Evolutionary conservation across 2,113 vertebrate genomes (phyloP), one percentile per base, ranked within the genome.

Genomic region (Urocitellus parryii): DNA sequence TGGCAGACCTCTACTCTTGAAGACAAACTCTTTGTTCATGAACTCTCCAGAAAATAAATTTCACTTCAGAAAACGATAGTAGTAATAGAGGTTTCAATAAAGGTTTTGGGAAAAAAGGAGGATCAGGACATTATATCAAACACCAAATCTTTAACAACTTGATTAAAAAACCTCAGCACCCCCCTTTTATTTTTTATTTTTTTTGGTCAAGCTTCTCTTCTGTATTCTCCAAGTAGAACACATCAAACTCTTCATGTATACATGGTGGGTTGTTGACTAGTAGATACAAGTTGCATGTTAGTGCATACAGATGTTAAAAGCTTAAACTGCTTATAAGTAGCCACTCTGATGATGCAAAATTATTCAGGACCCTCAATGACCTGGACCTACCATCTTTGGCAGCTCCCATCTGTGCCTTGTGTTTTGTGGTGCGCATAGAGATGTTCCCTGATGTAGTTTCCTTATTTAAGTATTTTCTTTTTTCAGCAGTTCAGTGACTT

Each of bases 121-220:
- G 14, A 80, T 65, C 70, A 76, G 45, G 45, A 4, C 42, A 91
- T 95, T 84, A 56, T 1, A 48, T 80, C 37, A 93, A 95, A 87
- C 25, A 91, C 5, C n/a, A 87, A 91, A 88, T 91, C 42, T 48
- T 93, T 61, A 88, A 87, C 90, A 95, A 93, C 45, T 85, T 88
- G 51, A 91, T 93, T 90, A 80, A 94, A 95, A 90, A 65, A 37
- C 39, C 81, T 82, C 67, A 51, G 24, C 1, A 58, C 84, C 70
- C 70, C 32, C 63, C 25, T 13, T 78, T 89, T 67, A 45, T 45
- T 90, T 70, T 37, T 70, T 29, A 13, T 77, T 92, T 65, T 65
- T 90, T 45, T 45, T 90, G 73, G 45, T 88, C 58, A 90, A 61
- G 67, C 5, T 74, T 88, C 25, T 80, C 65, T 88, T 73, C 70